Evolutionary conservation across 35 echinoderm and acorn worm species (phyloP).

Genomic region (Apostichopus parvimensis): DNA sequence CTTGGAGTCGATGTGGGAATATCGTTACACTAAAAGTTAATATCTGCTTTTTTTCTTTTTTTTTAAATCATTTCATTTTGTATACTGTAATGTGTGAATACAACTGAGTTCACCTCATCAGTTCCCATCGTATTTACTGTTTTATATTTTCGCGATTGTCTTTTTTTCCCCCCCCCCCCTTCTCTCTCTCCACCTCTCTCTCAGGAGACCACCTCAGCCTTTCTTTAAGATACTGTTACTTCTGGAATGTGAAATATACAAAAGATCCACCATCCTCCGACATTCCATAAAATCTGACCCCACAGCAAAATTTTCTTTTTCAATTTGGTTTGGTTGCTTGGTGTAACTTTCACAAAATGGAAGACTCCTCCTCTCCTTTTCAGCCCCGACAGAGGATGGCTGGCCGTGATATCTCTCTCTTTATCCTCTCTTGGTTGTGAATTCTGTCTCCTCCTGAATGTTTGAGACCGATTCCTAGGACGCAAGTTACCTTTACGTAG

Average conservation of each 20-base stretch:
- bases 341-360: no score
- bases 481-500: not conserved
- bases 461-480: not conserved
- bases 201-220: not conserved
- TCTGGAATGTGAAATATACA: slow-evolving; percentile 4
- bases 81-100: slow-evolving; percentile 51
- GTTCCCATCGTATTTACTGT: not conserved
- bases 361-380: no score
- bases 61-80: not conserved
- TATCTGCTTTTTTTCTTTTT: not conserved
- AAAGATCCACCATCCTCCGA: no score
- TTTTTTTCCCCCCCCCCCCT: not conserved
- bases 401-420: not conserved
- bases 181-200: no score
- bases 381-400: not conserved
- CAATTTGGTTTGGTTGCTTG: no score
- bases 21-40: no score
- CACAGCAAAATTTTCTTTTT: no score
- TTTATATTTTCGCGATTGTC: not conserved
- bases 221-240: slow-evolving; percentile 5
- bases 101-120: not conserved
- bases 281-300: no score
- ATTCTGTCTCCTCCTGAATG: not conserved
- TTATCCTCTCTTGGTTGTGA: not conserved
- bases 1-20: no score